phyloP scores from a whole-genome alignment of 2,888 invertebrate genomes.

The Abscondita cerata region DNA sequence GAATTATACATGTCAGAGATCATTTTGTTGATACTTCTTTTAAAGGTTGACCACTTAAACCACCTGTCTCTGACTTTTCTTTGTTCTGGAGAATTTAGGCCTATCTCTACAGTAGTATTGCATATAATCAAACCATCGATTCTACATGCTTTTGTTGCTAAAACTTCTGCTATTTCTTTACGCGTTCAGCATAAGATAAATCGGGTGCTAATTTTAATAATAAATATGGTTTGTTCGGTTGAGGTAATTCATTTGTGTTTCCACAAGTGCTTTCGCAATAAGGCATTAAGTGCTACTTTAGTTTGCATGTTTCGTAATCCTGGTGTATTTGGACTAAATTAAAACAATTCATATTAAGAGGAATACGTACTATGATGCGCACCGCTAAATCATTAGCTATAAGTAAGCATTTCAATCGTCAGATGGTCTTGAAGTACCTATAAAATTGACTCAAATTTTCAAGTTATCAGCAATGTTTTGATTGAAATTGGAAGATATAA shows the following conservation, averaged over 20 bases:
- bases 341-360: too few species aligned
- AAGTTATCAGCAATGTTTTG: too few species aligned
- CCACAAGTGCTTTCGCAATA: conserved; percentile 71
- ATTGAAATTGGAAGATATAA: too few species aligned
- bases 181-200: conserved; percentile 75
- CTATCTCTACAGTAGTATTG: conserved; percentile 92
- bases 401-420: too few species aligned
- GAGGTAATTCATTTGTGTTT: conserved; percentile 62
- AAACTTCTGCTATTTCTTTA: conserved; percentile 80
- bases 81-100: conserved; percentile 67
- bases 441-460: too few species aligned
- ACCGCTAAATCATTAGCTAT: too few species aligned
- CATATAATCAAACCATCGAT: conserved; percentile 94
- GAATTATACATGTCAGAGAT: conserved; percentile 85
- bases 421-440: too few species aligned
- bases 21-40: conserved; percentile 79
- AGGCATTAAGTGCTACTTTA: conserved; percentile 73
- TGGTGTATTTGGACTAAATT: conserved; percentile 96
- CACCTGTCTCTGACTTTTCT: conserved; percentile 75
- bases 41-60: conserved; percentile 94
- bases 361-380: too few species aligned
- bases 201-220: conserved; percentile 96
- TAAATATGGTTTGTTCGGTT: conserved; percentile 71
- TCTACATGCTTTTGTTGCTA: conserved; percentile 65
- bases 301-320: conserved; percentile 85